Base-by-base conservation (phyloP, 2,113 vertebrate species). In the Syngnathus scovelli region DNA sequence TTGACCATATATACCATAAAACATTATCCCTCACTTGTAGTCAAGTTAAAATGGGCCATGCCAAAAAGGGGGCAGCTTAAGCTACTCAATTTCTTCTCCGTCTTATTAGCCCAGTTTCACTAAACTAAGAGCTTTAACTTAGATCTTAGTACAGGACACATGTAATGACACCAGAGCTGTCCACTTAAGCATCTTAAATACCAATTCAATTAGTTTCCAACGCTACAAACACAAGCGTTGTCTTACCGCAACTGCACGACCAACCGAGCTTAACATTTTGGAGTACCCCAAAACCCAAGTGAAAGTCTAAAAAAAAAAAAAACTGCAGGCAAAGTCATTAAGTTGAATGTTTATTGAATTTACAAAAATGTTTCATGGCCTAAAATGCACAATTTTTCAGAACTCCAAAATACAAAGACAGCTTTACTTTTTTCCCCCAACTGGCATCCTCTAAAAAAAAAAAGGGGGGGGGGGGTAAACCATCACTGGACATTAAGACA, bases 271-370 rank as follows among this genome's bases (percentile, higher is more conserved):
- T 1, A 37, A 37, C 2, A 21, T 43, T 43, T 43, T 43, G 12
- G 9, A 43, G 41, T 43, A 11, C 41, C 9, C 8, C 41, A 15
- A 56, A 27, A 56, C 1, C 11, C 12, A 36, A 33, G 11, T 6
- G 4, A 33, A 56, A 0, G 13, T 43, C 12, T 43, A 33, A 21
- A 41, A 61, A 39, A n/a, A n/a, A 33, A 21, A 41, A 61, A 33
- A 33, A 33, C 2, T 21, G 11, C 19, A 61, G 11, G 6, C 61
- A 23, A n/a, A 13, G 19, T 54, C 23, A 60, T 11, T 36, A 77
- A 37, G 15, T 66, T 10, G 71, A 54, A 69, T 6, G 51, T 84
- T 84, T 84, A 84, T 84, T 84, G 5, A 61, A 76, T 58, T 67
- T 79, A 72, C 55, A 79, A 76, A 33, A 77, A 73, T 73, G 66